phyloP scores from a whole-genome alignment of 2,888 invertebrate genomes.

The Phaedon cochleariae region DNA sequence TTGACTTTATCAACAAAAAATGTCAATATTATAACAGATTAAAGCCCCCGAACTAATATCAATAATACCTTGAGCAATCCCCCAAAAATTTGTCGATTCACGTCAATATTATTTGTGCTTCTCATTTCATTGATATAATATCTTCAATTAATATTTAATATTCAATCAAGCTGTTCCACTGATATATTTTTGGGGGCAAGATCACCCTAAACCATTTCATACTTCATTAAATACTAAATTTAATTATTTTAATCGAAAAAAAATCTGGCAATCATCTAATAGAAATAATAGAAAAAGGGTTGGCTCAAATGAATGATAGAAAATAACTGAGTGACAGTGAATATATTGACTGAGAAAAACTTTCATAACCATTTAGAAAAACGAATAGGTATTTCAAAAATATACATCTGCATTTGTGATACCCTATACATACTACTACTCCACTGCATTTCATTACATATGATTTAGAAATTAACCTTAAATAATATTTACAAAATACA shows the following conservation, averaged over 20 bases:
- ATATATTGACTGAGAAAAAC: too few relatives aligned
- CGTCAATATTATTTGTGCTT: constrained; percentile 29
- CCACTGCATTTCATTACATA: constrained; percentile 34
- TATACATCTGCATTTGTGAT: constrained; percentile 40
- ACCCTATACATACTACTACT: background rate
- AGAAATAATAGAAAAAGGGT: too few relatives aligned
- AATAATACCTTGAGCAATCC: constrained; percentile 20
- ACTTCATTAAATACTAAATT: too few relatives aligned
- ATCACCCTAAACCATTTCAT: too few relatives aligned
- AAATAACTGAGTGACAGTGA: too few relatives aligned
- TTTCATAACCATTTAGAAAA: constrained; percentile 49
- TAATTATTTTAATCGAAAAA: too few relatives aligned
- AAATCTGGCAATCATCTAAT: too few relatives aligned
- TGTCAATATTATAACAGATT: constrained; percentile 17
- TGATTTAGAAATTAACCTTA: constrained; percentile 33
- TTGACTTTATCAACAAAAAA: constrained; percentile 28
- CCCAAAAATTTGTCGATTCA: background rate
- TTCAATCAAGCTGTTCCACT: too few relatives aligned
- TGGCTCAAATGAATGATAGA: too few relatives aligned
- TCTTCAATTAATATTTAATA: too few relatives aligned
- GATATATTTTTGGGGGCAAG: too few relatives aligned
- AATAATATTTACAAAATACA: constrained; percentile 37
- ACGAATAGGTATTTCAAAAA: constrained; percentile 59
- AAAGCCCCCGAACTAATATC: constrained; percentile 18
- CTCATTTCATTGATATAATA: too few relatives aligned